Evolutionary conservation across 2,797 vertebrate species (phyloP).

Genomic region (Heterohyrax brucei): DNA sequence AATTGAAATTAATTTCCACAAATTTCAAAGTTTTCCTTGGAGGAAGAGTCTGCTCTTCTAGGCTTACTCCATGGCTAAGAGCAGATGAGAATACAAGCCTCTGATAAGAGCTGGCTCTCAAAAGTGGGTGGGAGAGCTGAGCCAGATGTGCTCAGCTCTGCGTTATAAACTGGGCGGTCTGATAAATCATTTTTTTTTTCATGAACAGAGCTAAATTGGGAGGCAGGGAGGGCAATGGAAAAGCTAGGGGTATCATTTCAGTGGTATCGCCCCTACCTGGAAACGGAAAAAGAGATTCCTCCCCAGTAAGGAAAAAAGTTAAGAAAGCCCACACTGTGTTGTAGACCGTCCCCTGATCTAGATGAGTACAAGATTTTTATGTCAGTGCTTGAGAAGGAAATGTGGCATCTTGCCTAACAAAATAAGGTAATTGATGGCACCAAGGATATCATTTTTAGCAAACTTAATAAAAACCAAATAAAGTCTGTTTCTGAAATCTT

Average conservation of each 20-base stretch:
- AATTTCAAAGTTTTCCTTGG: neutral
- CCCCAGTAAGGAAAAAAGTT: neutral
- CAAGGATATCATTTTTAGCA: constrained; percentile 39
- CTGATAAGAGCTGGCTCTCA: neutral
- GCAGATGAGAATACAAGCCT: neutral
- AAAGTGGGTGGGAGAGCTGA: neutral
- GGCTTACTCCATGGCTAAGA: neutral
- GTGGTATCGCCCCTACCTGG: neutral
- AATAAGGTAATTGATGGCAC: neutral
- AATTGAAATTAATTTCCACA: neutral
- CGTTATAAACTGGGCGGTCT: neutral
- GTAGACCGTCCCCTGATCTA: neutral
- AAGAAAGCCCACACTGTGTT: neutral
- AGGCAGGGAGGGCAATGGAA: neutral
- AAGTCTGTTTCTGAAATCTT: neutral
- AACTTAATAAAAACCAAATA: constrained; percentile 33
- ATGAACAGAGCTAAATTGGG: constrained; percentile 5
- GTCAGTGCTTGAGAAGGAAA: neutral
- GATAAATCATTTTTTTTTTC: neutral
- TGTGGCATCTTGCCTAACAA: neutral
- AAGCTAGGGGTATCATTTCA: constrained; percentile 6
- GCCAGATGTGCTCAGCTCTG: neutral
- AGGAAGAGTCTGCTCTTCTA: neutral
- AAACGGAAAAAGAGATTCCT: neutral
- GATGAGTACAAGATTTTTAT: neutral